These are phyloP conservation scores for Pollenia labialis DNA, from an alignment of 2,888 invertebrate species.

Conservation along the genomic window DNA sequence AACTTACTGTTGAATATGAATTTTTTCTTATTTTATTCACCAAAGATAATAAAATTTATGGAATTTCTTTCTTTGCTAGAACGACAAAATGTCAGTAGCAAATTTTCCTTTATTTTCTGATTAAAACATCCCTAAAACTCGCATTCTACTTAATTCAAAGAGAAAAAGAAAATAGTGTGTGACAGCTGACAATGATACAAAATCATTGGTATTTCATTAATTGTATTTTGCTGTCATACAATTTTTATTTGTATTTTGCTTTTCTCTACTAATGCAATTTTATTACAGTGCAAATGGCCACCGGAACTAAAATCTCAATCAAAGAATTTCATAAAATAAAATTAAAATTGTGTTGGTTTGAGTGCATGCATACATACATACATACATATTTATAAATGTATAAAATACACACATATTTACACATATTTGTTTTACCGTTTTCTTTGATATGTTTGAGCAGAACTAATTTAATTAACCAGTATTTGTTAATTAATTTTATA, in stretches of 20 bases:
- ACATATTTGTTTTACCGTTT: background rate
- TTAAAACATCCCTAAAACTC: background rate
- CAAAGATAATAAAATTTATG: too few relatives aligned
- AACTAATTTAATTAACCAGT: conserved; percentile 50
- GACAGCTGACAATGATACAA: conserved; percentile 46
- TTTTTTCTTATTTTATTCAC: too few relatives aligned
- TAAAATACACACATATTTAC: background rate
- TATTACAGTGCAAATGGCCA: conserved; percentile 44
- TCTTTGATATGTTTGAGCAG: background rate
- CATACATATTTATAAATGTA: background rate
- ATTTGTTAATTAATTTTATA: conserved; percentile 39
- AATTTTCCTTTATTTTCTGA: too few relatives aligned
- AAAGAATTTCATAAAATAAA: conserved; percentile 32
- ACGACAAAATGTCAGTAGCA: too few relatives aligned
- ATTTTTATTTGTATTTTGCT: conserved; percentile 16
- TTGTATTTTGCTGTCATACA: conserved; percentile 38
- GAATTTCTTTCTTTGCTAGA: too few relatives aligned
- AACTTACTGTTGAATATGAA: too few relatives aligned
- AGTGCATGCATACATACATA: background rate
- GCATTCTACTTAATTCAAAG: background rate
- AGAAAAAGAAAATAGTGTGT: conserved; percentile 34
- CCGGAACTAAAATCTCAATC: conserved; percentile 48
- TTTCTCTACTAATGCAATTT: conserved; percentile 18
- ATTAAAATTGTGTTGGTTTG: conserved; percentile 29
- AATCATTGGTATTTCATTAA: conserved; percentile 63